These are phyloP conservation scores for Seira ritae DNA, from an alignment of 2,888 invertebrate genomes.

Conservation along the genomic window DNA sequence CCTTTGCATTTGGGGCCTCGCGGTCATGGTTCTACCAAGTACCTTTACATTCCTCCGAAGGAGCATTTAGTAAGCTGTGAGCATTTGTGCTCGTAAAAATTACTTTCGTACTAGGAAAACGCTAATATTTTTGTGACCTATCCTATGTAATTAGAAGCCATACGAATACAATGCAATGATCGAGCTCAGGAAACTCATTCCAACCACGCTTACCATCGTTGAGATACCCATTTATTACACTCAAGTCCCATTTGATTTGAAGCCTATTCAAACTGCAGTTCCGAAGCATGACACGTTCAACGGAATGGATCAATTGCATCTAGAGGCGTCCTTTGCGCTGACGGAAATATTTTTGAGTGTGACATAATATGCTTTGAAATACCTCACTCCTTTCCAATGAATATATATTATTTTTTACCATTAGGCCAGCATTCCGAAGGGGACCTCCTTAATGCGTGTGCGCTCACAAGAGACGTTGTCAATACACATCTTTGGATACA, in stretches of 20 bases:
- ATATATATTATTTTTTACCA: slow-evolving; percentile 2
- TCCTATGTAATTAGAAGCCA: slow-evolving; percentile 22
- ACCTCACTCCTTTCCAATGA: too few relatives aligned
- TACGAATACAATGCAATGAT: slow-evolving; percentile 45
- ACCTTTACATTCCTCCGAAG: slow-evolving; percentile 45
- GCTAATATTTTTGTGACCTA: too few relatives aligned
- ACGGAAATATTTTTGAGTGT: slow-evolving; percentile 34
- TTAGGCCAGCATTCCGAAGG: slow-evolving; percentile 39
- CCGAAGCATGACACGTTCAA: slow-evolving; percentile 29
- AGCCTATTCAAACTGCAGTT: slow-evolving; percentile 30
- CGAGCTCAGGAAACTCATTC: slow-evolving; percentile 42
- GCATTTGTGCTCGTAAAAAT: too few relatives aligned
- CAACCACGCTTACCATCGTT: slow-evolving; percentile 11
- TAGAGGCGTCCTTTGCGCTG: slow-evolving; percentile 30
- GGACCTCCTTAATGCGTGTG: slow-evolving; percentile 53
- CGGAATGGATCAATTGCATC: slow-evolving; percentile 30
- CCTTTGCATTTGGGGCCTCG: slow-evolving; percentile 41
- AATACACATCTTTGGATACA: slow-evolving; percentile 54
- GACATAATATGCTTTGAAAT: not conserved
- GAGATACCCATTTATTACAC: slow-evolving; percentile 40
- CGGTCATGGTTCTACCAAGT: slow-evolving; percentile 51
- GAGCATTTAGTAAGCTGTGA: slow-evolving; percentile 47
- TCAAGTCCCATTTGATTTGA: slow-evolving; percentile 39
- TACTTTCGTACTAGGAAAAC: too few relatives aligned
- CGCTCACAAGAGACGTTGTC: slow-evolving; percentile 42